Conservation (phyloP, 2,888 invertebrate species). For the Lobophora halterata region DNA sequence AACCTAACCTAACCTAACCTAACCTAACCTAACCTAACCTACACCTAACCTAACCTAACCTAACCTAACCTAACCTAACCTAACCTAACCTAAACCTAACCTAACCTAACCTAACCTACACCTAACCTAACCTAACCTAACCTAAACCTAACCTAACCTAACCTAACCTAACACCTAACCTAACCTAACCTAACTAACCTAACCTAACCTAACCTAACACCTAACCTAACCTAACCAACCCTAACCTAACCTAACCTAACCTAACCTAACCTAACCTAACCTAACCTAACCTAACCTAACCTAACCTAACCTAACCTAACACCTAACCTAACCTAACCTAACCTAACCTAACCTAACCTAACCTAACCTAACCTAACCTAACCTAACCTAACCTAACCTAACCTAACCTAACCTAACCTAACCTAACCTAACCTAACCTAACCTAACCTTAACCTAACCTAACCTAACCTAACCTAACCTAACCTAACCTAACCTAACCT, state of each 20-base stretch:
- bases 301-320: conserved; percentile 26
- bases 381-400: conserved; percentile 28
- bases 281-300: conserved; percentile 31
- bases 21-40: conserved; percentile 20
- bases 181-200: conserved; percentile 27
- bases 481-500: conserved; percentile 22
- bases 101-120: conserved; percentile 17
- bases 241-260: conserved; percentile 32
- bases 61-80: conserved; percentile 16
- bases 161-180: conserved; percentile 23
- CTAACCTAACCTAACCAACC: conserved; percentile 29
- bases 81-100: conserved; percentile 17
- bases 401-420: conserved; percentile 32
- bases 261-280: conserved; percentile 28
- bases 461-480: conserved; percentile 24
- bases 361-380: conserved; percentile 29
- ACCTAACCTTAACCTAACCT: conserved; percentile 27
- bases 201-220: conserved; percentile 26
- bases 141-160: conserved; percentile 27
- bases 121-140: conserved; percentile 22
- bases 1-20: conserved; percentile 22
- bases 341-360: conserved; percentile 23
- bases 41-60: conserved; percentile 20
- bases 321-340: conserved; percentile 28
- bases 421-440: conserved; percentile 29